Conservation (phyloP, 2,113 vertebrate genomes). For the Triplophysa tibetana region DNA sequence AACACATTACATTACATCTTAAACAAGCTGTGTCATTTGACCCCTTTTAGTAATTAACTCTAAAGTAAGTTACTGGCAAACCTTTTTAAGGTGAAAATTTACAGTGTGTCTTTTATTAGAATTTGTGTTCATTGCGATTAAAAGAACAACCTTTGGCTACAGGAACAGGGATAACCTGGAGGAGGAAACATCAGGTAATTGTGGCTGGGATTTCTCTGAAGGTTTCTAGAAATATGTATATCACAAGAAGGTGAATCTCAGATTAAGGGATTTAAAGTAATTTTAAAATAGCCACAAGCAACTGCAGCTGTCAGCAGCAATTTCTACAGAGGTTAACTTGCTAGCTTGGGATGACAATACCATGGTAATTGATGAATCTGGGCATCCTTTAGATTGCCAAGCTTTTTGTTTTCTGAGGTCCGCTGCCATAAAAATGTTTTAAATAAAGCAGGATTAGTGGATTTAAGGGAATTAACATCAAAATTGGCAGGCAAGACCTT, state of each 20-base stretch:
- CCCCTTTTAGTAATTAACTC: no score
- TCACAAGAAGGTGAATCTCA: not conserved
- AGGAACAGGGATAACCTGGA: no score
- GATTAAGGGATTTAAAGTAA: constrained; percentile 10
- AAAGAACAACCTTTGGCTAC: no score
- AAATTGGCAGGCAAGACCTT: constrained; percentile 72
- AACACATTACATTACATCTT: no score
- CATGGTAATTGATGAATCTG: constrained; percentile 39
- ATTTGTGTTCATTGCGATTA: no score
- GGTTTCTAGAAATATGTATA: no score
- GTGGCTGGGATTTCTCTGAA: no score
- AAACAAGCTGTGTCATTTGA: no score
- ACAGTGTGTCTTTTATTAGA: no score
- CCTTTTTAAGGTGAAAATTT: no score
- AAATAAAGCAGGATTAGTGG: constrained; percentile 76
- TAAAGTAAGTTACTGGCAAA: no score
- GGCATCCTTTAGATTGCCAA: constrained; percentile 64
- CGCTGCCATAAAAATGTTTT: constrained; percentile 68
- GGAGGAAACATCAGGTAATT: no score
- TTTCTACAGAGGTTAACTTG: constrained; percentile 26
- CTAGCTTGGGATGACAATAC: constrained; percentile 33
- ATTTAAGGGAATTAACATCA: constrained; percentile 71
- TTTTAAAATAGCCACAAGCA: constrained; percentile 23
- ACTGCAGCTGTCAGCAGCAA: not conserved
- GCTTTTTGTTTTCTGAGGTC: constrained; percentile 72